Conservation (phyloP, 2,888 invertebrate genomes). For the Conistra vaccinii region DNA sequence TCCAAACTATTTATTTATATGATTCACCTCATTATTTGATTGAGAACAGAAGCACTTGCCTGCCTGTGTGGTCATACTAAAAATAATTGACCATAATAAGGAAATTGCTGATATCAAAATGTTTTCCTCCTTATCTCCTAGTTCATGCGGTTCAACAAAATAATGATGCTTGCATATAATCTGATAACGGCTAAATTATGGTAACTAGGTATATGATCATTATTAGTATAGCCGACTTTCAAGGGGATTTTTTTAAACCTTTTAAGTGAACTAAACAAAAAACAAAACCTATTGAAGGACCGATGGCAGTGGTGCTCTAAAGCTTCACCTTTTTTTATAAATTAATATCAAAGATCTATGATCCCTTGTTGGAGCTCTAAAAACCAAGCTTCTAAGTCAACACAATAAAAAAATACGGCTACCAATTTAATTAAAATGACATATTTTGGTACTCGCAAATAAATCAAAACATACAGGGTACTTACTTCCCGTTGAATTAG, state of each 20-base stretch:
- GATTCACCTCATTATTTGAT: not conserved
- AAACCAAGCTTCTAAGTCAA: no score
- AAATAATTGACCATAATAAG: conserved; percentile 55
- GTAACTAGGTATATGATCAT: not conserved
- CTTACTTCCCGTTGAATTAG: no score
- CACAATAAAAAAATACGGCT: no score
- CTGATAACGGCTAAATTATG: conserved; percentile 47
- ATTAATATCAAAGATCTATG: no score
- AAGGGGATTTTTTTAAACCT: not conserved
- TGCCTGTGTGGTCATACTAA: conserved; percentile 15
- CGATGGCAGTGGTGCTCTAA: not conserved
- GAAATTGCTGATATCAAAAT: conserved; percentile 21
- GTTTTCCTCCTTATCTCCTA: conserved; percentile 49
- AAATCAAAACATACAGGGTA: no score
- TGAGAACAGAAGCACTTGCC: conserved; percentile 1
- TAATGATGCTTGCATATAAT: conserved; percentile 54
- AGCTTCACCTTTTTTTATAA: no score
- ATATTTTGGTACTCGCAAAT: no score
- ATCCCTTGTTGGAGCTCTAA: no score
- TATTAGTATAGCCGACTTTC: conserved; percentile 8
- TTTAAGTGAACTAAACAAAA: not conserved
- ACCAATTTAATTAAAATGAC: no score
- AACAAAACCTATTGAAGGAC: not conserved
- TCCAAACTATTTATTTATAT: no score
- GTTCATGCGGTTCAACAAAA: conserved; percentile 54